A percentile compares a stretch with the other conserved stretches of the same genome.
phyloP scores from a whole-genome alignment of 2,113 vertebrate species.

The Kobus ellipsiprymnus region DNA sequence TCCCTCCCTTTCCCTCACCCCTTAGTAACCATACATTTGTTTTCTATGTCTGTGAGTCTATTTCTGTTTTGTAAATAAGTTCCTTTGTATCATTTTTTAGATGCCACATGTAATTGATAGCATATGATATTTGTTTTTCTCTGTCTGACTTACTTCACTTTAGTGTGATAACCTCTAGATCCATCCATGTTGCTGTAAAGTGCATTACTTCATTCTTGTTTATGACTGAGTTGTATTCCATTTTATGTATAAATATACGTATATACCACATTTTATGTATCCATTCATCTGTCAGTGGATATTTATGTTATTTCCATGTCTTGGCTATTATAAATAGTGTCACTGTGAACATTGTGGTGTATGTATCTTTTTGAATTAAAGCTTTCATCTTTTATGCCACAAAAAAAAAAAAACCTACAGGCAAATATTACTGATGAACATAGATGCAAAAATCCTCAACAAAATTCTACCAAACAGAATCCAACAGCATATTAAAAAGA shows the following conservation, averaged over 20 bases:
- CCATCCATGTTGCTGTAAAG: background rate
- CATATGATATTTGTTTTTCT: background rate
- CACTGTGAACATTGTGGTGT: accelerated
- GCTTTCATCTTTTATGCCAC: background rate
- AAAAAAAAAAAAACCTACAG: background rate
- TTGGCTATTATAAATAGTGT: background rate
- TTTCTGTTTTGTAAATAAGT: background rate
- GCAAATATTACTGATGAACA: background rate
- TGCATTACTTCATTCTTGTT: background rate
- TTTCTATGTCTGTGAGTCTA: background rate
- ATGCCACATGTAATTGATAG: background rate
- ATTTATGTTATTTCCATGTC: background rate
- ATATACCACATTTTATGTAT: background rate
- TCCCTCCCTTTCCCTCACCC: background rate
- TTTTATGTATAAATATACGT: background rate
- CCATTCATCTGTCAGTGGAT: background rate
- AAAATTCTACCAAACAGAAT: background rate
- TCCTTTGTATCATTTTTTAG: background rate
- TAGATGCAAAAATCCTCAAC: background rate
- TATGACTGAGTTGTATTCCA: background rate
- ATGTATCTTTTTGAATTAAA: background rate
- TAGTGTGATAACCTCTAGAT: background rate
- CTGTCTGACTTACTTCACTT: background rate
- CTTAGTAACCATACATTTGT: background rate
- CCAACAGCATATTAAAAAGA: background rate